Evolutionary conservation across 2,888 invertebrate genomes (phyloP).

Genomic region (Mayetiola destructor): DNA sequence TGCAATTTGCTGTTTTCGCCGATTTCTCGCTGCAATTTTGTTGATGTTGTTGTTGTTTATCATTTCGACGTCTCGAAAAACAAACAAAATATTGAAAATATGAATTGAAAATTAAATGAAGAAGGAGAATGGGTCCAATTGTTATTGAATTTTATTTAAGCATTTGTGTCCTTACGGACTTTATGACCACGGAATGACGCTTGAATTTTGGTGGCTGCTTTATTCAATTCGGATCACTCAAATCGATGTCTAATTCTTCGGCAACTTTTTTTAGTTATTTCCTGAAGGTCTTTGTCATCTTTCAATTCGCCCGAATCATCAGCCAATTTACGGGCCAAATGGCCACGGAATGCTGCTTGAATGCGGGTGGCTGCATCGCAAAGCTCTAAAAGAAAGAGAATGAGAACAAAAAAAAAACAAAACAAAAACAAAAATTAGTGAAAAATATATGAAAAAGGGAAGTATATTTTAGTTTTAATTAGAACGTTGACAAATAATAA

Average conservation of each 20-base stretch:
- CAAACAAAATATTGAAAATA: too few relatives aligned
- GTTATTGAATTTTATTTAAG: too few relatives aligned
- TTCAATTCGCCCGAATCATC: slow-evolving; percentile 29
- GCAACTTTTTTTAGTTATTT: slow-evolving; percentile 43
- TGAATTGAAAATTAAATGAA: too few relatives aligned
- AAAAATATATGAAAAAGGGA: neutral
- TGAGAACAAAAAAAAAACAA: too few relatives aligned
- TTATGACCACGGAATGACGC: slow-evolving; percentile 85
- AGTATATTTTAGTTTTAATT: neutral
- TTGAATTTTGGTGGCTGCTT: slow-evolving; percentile 84
- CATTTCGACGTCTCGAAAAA: too few relatives aligned
- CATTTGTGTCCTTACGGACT: slow-evolving; percentile 54
- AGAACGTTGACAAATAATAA: neutral
- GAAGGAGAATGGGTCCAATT: too few relatives aligned
- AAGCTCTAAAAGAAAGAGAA: slow-evolving; percentile 41
- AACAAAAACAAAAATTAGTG: neutral
- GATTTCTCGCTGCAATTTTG: too few relatives aligned
- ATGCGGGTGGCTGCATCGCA: slow-evolving; percentile 78
- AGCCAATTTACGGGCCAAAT: slow-evolving; percentile 66
- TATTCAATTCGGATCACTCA: slow-evolving; percentile 72
- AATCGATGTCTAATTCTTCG: slow-evolving; percentile 73
- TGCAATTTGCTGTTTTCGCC: too few relatives aligned
- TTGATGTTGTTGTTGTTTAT: too few relatives aligned
- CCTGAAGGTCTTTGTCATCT: slow-evolving; percentile 37
- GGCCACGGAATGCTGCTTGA: slow-evolving; percentile 81